Conservation (phyloP, 2,113 vertebrate genomes). For the Sprattus sprattus region DNA sequence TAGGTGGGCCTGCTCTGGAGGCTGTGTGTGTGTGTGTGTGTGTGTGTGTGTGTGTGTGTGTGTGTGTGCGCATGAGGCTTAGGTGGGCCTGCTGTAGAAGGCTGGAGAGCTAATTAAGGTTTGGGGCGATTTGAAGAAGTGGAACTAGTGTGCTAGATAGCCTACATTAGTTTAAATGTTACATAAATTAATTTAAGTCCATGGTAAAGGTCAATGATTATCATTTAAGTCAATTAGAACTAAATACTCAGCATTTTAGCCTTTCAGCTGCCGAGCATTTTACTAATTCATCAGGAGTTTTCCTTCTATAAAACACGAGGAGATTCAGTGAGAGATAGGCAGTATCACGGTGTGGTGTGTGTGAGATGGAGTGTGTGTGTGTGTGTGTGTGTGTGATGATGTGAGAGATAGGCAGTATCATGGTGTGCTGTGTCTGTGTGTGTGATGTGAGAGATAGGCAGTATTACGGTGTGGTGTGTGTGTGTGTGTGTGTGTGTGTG, state of each 20-base stretch:
- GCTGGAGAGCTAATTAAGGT: constrained; percentile 44
- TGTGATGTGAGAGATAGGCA: background rate
- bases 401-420: background rate
- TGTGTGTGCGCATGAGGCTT: constrained; percentile 14
- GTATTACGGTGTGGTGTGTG: background rate
- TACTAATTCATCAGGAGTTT: constrained; percentile 5
- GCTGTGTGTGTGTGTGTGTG: no score
- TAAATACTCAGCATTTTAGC: constrained; percentile 26
- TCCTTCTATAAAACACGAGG: background rate
- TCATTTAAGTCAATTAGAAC: constrained; percentile 38
- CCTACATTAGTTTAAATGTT: constrained; percentile 35
- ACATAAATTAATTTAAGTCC: constrained; percentile 40
- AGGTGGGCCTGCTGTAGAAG: constrained; percentile 12
- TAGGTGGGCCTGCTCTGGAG: constrained; percentile 13
- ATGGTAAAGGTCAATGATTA: constrained; percentile 27
- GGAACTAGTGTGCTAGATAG: constrained; percentile 25
- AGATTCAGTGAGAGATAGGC: background rate
- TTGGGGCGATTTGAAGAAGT: constrained; percentile 35
- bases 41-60: no score
- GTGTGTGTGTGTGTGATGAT: constrained; percentile 7
- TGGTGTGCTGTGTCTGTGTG: background rate
- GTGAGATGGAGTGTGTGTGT: constrained; percentile 1
- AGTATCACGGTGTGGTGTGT: background rate
- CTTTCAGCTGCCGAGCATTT: constrained; percentile 21
- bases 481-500: background rate